phyloP scores from a whole-genome alignment of 2,113 vertebrate species.

The Ivindomyrus marchei region DNA sequence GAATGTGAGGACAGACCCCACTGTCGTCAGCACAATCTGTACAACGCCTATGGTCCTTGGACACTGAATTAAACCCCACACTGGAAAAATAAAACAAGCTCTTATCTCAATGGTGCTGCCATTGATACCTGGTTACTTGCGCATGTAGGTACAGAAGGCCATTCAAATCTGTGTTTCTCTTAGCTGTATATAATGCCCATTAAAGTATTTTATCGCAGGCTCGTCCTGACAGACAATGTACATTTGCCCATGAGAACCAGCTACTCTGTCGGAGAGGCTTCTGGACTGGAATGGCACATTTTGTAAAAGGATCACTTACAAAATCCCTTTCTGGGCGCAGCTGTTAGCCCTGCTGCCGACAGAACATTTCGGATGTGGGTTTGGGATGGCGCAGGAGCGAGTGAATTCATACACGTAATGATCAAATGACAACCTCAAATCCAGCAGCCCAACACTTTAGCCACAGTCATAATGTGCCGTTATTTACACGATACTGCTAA shows the following conservation, averaged over 20 bases:
- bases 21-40: not conserved
- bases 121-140: not conserved
- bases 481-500: not conserved
- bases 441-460: not conserved
- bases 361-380: not conserved
- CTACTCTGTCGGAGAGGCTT: not conserved
- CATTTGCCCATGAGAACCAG: not conserved
- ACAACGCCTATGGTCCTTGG: not conserved
- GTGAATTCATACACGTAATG: not conserved
- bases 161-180: not conserved
- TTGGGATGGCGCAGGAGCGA: not conserved
- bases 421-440: not conserved
- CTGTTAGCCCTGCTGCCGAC: slow-evolving; percentile 11
- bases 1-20: not conserved
- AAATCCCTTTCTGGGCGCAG: slow-evolving; percentile 11
- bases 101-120: not conserved
- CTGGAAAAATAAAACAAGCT: not conserved
- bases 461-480: not conserved
- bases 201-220: not conserved
- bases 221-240: not conserved
- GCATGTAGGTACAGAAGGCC: not conserved
- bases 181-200: not conserved
- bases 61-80: not conserved
- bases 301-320: slow-evolving; percentile 43
- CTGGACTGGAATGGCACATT: not conserved